Percentiles rank a stretch among this genome's conserved stretches.
Evolutionary conservation across 2,113 vertebrate species (phyloP).

Genomic region (Dasyornis broadbenti): DNA sequence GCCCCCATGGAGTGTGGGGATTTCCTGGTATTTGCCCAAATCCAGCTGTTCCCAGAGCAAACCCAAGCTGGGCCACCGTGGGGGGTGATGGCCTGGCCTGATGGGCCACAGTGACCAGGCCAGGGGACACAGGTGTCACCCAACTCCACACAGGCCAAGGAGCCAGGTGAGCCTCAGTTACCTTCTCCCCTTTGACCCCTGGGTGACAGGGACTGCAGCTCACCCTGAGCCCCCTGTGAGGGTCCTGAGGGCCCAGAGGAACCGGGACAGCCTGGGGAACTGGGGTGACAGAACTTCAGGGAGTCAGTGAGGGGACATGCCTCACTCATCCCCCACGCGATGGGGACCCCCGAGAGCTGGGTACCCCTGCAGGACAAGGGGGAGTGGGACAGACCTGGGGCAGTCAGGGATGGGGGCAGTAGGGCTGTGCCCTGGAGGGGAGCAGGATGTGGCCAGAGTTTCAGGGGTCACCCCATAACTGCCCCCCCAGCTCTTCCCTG

Average conservation of each 20-base stretch:
- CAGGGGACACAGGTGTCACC: background rate
- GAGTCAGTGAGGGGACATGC: background rate
- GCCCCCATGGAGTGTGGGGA: accelerated
- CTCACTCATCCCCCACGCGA: background rate
- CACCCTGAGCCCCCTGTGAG: background rate
- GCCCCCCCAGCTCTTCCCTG: accelerated
- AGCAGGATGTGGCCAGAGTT: background rate
- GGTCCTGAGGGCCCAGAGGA: background rate
- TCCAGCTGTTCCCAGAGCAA: background rate
- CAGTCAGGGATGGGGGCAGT: background rate
- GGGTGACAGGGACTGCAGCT: background rate
- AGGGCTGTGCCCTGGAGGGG: background rate
- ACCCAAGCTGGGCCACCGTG: accelerated
- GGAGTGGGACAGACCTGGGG: background rate
- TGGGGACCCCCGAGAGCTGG: background rate
- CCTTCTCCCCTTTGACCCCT: too few species aligned
- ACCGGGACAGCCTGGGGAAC: accelerated
- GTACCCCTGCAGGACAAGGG: background rate
- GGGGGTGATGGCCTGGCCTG: accelerated
- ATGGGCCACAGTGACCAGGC: background rate
- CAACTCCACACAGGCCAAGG: background rate
- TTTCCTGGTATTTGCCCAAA: background rate
- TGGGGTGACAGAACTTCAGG: accelerated
- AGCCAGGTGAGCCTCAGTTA: background rate
- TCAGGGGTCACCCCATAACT: background rate